Conservation (phyloP, 2,888 invertebrate genomes). For the Spialia ferax region DNA sequence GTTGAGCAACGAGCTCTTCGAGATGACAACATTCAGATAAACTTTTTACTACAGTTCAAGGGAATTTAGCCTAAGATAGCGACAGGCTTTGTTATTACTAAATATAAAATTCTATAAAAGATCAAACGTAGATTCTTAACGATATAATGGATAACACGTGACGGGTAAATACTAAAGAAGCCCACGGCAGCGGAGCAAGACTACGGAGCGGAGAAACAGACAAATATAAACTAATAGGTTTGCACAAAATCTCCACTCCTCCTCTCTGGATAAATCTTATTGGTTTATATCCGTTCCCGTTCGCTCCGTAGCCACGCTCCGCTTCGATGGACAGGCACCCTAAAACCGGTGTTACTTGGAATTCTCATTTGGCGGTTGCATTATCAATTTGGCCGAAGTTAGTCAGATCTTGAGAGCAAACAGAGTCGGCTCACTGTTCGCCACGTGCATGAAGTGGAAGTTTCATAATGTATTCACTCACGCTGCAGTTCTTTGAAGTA, state of each 20-base stretch:
- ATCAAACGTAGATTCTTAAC: neutral
- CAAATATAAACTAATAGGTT: too few species aligned
- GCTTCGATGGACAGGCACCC: neutral
- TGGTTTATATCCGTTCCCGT: too few species aligned
- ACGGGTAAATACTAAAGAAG: too few species aligned
- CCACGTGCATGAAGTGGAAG: conserved; percentile 17
- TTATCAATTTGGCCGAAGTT: conserved; percentile 22
- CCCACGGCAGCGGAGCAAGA: too few species aligned
- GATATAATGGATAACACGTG: too few species aligned
- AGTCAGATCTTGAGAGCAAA: conserved; percentile 15
- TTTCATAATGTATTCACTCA: conserved; percentile 36
- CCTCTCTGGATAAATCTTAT: too few species aligned
- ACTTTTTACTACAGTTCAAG: conserved; percentile 8
- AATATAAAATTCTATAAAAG: neutral
- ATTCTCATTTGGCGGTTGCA: neutral
- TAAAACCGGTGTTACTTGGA: neutral
- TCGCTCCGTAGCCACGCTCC: too few species aligned
- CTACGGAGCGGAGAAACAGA: too few species aligned
- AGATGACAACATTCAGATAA: neutral
- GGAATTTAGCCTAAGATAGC: too few species aligned
- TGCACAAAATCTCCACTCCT: too few species aligned
- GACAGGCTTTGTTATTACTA: neutral
- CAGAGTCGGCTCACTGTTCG: conserved; percentile 6
- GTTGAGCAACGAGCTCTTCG: conserved; percentile 2
- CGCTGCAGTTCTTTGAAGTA: conserved; percentile 26